Evolutionary conservation across 2,888 invertebrate genomes (phyloP), one percentile per base, ranked within the genome.

Genomic region (Synanthedon tipuliformis): DNA sequence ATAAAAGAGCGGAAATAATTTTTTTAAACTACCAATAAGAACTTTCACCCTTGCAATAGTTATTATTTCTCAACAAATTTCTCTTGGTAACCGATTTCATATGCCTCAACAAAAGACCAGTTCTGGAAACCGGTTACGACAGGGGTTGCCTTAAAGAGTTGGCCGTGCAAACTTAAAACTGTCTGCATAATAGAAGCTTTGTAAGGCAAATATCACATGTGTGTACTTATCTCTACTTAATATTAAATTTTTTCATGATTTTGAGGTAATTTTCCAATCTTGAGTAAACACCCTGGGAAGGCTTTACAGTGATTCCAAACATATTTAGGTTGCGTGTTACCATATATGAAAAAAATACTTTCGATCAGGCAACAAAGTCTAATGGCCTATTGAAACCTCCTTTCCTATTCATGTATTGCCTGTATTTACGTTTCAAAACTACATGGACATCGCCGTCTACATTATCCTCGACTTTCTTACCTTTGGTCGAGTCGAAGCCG

Each of bases 321-420:
- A 48, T 52, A 50, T 49, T 48, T 51, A 57, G 53, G 53, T 53
- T 54, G 54, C 52, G 51, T 41, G 52, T 16, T 23, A 56, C 59
- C 57, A 52, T 56, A 51, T 81, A 55, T 45, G 11, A 4, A 45
- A 45, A n/a, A 45, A 45, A 45, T 45, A 13, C 7, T 45, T 45
- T 15, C 18, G 40, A 40, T 69, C 89, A 96, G 61, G 97, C 96
- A 60, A 98, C 97, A 87, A 97, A 97, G 83, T 99, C 99, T 60
- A 99, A 86, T 48, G 99, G 99, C 73, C 99, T 90, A 83, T 99
- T 99, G 84, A 99, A 99, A 53, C 99, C 99, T 59, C 99, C 99
- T 82, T 98, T 97, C 58, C 99, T 91, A 83, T 99, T 99, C 99
- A 99, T 99, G 76, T 99, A 99, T 85, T 99, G 99, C 66, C 98